A percentile compares a stretch with the other conserved stretches of the same genome.
Evolutionary conservation across 2,113 vertebrate genomes (phyloP).

Genomic region (Chaetodon trifascialis): DNA sequence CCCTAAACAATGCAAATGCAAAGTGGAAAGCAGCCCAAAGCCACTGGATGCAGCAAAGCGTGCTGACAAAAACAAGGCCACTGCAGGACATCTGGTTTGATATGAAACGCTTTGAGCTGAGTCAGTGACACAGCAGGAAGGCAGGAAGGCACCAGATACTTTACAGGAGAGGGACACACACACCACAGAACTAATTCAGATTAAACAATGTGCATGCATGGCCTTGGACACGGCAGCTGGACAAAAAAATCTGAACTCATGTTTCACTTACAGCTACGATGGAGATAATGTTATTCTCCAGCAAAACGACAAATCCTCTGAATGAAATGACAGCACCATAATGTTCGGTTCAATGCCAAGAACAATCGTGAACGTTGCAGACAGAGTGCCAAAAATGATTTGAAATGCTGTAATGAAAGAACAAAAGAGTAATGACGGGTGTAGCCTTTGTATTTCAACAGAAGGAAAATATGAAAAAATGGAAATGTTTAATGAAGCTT

Average conservation of each 20-base stretch:
- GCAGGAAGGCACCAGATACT: slow-evolving; percentile 52
- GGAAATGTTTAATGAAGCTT: too few relatives aligned
- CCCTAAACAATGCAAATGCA: slow-evolving; percentile 67
- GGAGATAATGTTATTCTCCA: not conserved
- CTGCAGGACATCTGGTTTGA: slow-evolving; percentile 56
- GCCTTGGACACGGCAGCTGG: not conserved
- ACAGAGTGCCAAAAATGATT: too few relatives aligned
- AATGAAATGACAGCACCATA: too few relatives aligned
- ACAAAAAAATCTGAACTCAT: not conserved
- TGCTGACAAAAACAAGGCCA: slow-evolving; percentile 58
- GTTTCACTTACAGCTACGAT: not conserved
- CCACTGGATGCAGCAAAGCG: slow-evolving; percentile 41
- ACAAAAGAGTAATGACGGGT: too few relatives aligned
- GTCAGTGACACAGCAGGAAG: slow-evolving; percentile 44
- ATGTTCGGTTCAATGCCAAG: too few relatives aligned
- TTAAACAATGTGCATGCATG: not conserved
- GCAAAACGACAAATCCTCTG: too few relatives aligned
- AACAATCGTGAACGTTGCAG: too few relatives aligned
- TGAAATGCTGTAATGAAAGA: too few relatives aligned
- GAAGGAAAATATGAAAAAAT: too few relatives aligned
- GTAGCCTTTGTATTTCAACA: too few relatives aligned
- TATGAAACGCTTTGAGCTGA: slow-evolving; percentile 54
- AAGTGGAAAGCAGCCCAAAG: slow-evolving; percentile 50
- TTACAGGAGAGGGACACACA: not conserved
- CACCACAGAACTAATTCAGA: not conserved